phyloP scores from a whole-genome alignment of 2,797 vertebrate genomes.

The Amblyopsis hoosieri region DNA sequence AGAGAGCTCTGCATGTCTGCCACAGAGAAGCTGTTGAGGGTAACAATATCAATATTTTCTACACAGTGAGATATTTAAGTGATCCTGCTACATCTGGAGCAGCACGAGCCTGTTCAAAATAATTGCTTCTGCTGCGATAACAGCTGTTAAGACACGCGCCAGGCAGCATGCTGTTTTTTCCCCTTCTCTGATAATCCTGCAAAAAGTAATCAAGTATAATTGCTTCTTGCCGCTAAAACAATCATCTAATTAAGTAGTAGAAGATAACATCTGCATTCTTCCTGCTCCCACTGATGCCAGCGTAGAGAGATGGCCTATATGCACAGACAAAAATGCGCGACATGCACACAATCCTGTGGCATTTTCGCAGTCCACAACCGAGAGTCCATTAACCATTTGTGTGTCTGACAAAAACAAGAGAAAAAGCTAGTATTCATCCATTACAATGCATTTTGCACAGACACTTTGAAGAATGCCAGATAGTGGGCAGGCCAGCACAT shows the following conservation, averaged over 20 bases:
- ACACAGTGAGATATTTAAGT: not conserved
- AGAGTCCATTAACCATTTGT: not conserved
- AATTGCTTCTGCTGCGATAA: constrained; percentile 16
- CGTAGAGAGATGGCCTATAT: too few relatives aligned
- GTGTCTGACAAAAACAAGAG: constrained; percentile 1
- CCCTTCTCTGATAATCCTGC: not conserved
- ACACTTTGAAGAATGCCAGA: constrained; percentile 66
- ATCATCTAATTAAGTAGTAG: too few relatives aligned
- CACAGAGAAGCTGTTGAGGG: not conserved
- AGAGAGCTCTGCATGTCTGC: not conserved
- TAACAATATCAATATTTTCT: not conserved
- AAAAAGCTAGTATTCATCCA: constrained; percentile 20
- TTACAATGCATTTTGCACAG: constrained; percentile 13
- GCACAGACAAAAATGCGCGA: not conserved
- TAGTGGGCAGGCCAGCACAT: constrained; percentile 37
- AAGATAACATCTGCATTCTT: not conserved
- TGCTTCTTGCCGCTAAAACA: not conserved
- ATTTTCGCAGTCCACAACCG: not conserved
- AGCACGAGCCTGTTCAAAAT: constrained; percentile 18
- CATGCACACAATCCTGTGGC: not conserved
- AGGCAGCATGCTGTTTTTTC: not conserved
- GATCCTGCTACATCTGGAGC: constrained; percentile 22
- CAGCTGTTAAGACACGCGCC: constrained; percentile 23
- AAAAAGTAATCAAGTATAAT: not conserved
- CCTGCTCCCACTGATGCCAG: constrained; percentile 9